Conservation (phyloP, 2,113 vertebrate genomes). For the Delphinus delphis region DNA sequence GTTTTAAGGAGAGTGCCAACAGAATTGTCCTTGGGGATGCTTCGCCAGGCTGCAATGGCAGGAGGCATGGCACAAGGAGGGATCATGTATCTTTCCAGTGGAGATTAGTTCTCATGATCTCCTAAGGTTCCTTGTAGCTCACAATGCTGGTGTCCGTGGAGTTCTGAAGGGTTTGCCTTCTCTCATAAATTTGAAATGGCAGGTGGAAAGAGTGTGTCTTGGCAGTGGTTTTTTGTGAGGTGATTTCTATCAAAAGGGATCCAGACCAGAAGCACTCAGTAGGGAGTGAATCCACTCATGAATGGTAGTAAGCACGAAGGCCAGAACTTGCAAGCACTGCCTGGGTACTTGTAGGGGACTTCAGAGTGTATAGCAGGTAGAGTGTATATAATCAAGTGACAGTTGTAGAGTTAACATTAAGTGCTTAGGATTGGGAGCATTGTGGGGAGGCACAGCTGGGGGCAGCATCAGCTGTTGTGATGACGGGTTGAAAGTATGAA, state of each 20-base stretch:
- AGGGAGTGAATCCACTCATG: neutral
- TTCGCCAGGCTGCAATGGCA: neutral
- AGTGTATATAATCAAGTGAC: neutral
- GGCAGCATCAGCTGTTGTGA: neutral
- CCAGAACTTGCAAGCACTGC: neutral
- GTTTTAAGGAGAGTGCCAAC: neutral
- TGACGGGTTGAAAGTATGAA: neutral
- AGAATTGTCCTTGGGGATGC: neutral
- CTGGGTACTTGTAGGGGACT: neutral
- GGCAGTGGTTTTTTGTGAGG: neutral
- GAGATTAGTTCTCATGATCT: neutral
- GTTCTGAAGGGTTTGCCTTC: neutral
- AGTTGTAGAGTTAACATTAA: neutral
- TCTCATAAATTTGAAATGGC: slow-evolving; percentile 38
- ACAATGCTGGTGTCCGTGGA: neutral
- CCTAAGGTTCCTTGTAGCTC: neutral
- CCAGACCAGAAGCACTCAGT: neutral
- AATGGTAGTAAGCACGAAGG: neutral
- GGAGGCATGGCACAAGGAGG: neutral
- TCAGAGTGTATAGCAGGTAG: neutral
- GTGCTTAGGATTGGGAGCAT: neutral
- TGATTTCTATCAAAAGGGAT: neutral
- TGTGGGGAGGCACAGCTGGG: neutral
- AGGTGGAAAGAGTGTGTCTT: neutral
- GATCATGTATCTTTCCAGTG: neutral